A percentile compares a stretch with the other conserved stretches of the same genome.
Conservation (phyloP, 2,888 invertebrate species). For the Drosophila algonquin region DNA sequence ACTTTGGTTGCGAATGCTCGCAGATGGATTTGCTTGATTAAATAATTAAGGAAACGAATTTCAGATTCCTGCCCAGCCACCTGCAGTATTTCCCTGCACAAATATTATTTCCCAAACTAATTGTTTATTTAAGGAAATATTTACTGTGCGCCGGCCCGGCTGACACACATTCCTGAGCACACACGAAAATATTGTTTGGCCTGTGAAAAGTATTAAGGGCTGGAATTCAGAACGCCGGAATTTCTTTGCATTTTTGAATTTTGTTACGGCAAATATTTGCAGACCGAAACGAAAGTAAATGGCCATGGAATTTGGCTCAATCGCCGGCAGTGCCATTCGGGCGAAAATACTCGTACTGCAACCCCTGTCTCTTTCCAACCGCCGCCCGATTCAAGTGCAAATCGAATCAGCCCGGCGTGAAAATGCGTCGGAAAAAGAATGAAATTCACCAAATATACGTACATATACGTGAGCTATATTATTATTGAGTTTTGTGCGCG, state of each 20-base stretch:
- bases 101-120: constrained; percentile 17
- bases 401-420: constrained; percentile 56
- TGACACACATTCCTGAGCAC: background rate
- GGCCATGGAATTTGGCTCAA: constrained; percentile 31
- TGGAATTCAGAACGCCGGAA: constrained; percentile 11
- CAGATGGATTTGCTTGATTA: constrained; percentile 6
- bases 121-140: constrained; percentile 14
- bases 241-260: constrained; percentile 28
- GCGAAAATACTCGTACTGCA: constrained; percentile 17
- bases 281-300: constrained; percentile 26
- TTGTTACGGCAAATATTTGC: constrained; percentile 35
- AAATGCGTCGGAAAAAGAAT: constrained; percentile 39
- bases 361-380: constrained; percentile 13
- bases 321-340: constrained; percentile 20
- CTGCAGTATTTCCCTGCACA: background rate
- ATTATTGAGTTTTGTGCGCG: constrained; percentile 68
- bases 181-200: constrained; percentile 15
- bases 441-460: constrained; percentile 7
- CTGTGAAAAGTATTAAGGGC: constrained; percentile 21
- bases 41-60: constrained; percentile 12
- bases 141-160: background rate
- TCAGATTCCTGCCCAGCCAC: background rate
- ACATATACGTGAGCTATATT: constrained; percentile 53
- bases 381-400: constrained; percentile 53
- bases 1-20: constrained; percentile 4